Evolutionary conservation across 1,140 invertebrate genomes (phyloP).

Genomic region (Maconellicoccus hirsutus): DNA sequence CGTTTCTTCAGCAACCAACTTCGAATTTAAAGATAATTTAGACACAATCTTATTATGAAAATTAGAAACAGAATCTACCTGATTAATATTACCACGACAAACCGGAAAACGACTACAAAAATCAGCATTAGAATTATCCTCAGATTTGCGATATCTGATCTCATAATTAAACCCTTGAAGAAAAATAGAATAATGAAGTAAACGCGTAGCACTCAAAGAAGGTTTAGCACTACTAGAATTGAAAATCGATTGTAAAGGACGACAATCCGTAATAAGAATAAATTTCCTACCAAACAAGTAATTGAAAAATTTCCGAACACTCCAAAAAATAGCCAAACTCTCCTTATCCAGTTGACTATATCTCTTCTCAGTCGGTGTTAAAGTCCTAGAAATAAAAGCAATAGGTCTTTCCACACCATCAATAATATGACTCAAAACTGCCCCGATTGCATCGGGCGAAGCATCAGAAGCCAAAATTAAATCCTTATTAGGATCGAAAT

Average conservation of each 20-base stretch:
- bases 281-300: conserved; percentile 39
- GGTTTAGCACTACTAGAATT: conserved; percentile 32
- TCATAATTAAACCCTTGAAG: conserved; percentile 34
- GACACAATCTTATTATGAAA: background rate
- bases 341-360: conserved; percentile 41
- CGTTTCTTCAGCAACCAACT: background rate
- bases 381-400: conserved; percentile 30
- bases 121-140: conserved; percentile 32
- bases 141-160: conserved; percentile 31
- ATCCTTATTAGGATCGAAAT: conserved; percentile 29
- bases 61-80: background rate
- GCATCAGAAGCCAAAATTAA: conserved; percentile 34
- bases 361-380: conserved; percentile 28
- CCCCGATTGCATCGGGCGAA: conserved; percentile 31
- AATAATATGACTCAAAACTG: conserved; percentile 32
- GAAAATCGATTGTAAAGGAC: conserved; percentile 40
- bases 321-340: conserved; percentile 37
- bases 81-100: background rate
- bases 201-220: conserved; percentile 29
- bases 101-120: conserved; percentile 30
- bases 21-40: background rate
- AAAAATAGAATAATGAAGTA: conserved; percentile 34
- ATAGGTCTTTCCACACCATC: conserved; percentile 30
- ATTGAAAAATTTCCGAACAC: conserved; percentile 38
- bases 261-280: conserved; percentile 38